phyloP scores from a whole-genome alignment of 2,797 vertebrate genomes.

The Pantherophis alleghaniensis region DNA sequence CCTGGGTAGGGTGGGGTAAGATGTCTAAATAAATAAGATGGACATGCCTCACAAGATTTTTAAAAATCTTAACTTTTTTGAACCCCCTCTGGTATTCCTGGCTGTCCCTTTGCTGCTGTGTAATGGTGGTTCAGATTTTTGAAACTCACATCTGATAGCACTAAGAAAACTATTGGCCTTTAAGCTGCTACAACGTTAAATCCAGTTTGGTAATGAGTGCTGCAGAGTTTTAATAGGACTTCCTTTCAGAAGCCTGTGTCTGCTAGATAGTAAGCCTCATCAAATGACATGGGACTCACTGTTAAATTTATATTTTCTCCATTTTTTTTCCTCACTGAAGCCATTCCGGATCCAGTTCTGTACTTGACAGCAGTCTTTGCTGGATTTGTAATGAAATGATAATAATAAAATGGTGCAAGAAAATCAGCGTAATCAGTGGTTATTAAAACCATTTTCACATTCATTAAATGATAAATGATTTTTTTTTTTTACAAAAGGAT shows the following conservation, averaged over 20 bases:
- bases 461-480: slow-evolving; percentile 3
- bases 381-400: not conserved
- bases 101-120: not conserved
- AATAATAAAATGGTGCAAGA: not conserved
- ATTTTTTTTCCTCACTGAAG: not conserved
- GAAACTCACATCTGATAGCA: not conserved
- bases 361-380: slow-evolving; percentile 9
- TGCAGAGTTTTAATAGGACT: not conserved
- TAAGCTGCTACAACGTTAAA: not conserved
- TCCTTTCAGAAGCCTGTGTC: not conserved
- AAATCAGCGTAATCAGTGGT: not conserved
- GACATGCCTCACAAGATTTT: not conserved
- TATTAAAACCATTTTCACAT: not conserved
- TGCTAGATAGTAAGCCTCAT: not conserved
- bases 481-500: slow-evolving; percentile 7
- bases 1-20: not conserved
- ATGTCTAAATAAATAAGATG: not conserved
- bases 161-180: not conserved
- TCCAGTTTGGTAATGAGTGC: not conserved
- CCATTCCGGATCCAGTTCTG: accelerated
- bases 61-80: not conserved
- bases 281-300: not conserved
- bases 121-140: not conserved
- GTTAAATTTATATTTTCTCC: not conserved
- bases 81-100: not conserved